These are phyloP conservation scores for Microtus montanus DNA, from an alignment of 2,113 vertebrate genomes.

Conservation along the genomic window DNA sequence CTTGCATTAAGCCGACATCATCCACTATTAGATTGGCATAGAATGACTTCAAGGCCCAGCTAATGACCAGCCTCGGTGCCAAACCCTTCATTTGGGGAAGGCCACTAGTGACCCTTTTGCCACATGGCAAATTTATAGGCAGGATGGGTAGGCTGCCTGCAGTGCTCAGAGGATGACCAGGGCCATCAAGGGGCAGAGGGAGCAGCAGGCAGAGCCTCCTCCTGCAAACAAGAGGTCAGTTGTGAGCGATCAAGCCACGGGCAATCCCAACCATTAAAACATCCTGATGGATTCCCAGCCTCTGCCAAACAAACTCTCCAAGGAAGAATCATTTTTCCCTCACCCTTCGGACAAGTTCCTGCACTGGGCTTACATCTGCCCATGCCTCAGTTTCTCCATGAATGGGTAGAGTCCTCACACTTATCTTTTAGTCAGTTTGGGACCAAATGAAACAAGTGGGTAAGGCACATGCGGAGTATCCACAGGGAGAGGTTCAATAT, in stretches of 20 bases:
- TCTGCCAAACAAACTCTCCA: background rate
- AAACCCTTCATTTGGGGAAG: background rate
- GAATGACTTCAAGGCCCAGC: background rate
- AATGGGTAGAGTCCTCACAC: background rate
- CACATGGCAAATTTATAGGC: background rate
- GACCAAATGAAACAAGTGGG: background rate
- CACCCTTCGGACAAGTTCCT: background rate
- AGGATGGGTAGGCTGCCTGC: background rate
- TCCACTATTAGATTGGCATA: background rate
- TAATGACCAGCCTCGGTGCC: background rate
- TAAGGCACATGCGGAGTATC: fast-evolving
- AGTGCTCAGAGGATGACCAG: background rate
- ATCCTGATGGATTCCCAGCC: background rate
- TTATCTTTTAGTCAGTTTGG: background rate
- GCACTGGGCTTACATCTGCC: background rate
- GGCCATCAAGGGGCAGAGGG: background rate
- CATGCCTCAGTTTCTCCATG: background rate
- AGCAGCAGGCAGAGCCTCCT: background rate
- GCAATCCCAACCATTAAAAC: slow-evolving; percentile 49
- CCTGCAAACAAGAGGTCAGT: background rate
- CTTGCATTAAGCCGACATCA: background rate
- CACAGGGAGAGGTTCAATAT: background rate
- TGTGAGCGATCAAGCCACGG: background rate
- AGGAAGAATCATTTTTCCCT: background rate
- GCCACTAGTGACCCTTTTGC: background rate